Evolutionary conservation across 2,113 vertebrate species (phyloP).

Genomic region (Beaufortia kweichowensis): DNA sequence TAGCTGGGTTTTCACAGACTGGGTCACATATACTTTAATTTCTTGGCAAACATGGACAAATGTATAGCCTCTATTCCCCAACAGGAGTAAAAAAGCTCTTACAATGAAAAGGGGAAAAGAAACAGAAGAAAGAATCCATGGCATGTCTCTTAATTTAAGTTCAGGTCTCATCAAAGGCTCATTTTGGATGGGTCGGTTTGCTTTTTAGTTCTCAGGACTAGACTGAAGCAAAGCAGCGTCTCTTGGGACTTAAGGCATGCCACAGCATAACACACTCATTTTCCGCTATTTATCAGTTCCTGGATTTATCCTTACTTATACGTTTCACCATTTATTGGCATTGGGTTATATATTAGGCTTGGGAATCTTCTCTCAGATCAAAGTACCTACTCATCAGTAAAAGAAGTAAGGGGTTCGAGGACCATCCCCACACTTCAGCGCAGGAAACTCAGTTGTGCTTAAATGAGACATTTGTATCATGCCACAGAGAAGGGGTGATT

Average conservation of each 20-base stretch:
- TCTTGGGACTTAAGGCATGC: conserved; percentile 77
- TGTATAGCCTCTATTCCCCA: conserved; percentile 42
- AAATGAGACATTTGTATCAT: conserved; percentile 56
- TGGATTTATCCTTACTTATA: conserved; percentile 66
- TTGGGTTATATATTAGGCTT: conserved; percentile 64
- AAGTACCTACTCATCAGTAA: conserved; percentile 68
- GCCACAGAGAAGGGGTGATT: conserved; percentile 34
- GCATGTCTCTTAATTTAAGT: conserved; percentile 71
- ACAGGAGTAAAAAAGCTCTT: conserved; percentile 46
- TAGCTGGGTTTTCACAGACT: too few relatives aligned
- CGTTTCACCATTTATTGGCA: conserved; percentile 67
- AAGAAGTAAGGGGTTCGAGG: conserved; percentile 56
- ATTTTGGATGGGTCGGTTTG: conserved; percentile 63
- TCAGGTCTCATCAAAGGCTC: conserved; percentile 72
- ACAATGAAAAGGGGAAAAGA: conserved; percentile 42
- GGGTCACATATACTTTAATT: conserved; percentile 4
- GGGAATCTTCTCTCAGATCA: conserved; percentile 65
- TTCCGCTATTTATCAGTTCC: conserved; percentile 72
- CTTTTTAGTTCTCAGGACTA: conserved; percentile 69
- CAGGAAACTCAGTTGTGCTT: conserved; percentile 56
- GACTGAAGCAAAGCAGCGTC: conserved; percentile 68
- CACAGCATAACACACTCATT: conserved; percentile 70
- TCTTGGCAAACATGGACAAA: conserved; percentile 37
- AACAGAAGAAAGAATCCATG: conserved; percentile 66
- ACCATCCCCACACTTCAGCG: conserved; percentile 53